These are phyloP conservation scores for Pristionchus arcanus DNA, from an alignment of 2,888 invertebrate species.

Conservation along the genomic window DNA sequence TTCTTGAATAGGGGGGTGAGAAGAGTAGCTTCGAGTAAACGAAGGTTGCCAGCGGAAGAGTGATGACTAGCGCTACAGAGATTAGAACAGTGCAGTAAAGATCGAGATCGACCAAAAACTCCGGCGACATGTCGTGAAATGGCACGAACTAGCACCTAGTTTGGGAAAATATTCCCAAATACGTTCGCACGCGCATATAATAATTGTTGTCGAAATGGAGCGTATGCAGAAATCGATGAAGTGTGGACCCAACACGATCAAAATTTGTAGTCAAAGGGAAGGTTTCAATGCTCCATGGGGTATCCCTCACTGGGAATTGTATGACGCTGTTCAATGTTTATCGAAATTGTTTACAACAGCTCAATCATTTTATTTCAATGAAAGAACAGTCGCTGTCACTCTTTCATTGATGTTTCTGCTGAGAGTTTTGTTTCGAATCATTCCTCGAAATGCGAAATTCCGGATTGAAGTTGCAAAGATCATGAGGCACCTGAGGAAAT, in stretches of 20 bases:
- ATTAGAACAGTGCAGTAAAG: neutral
- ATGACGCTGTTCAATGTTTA: no score
- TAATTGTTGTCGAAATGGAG: neutral
- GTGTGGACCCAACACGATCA: neutral
- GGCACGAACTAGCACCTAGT: neutral
- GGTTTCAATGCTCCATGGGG: neutral
- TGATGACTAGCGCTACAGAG: neutral
- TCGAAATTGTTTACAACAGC: no score
- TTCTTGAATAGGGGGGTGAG: neutral
- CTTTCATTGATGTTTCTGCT: neutral
- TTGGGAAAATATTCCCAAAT: neutral
- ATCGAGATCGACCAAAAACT: neutral
- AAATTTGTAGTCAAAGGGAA: neutral
- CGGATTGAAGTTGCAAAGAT: neutral
- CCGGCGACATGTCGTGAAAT: neutral
- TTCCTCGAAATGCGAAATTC: neutral
- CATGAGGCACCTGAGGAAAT: constrained; percentile 8
- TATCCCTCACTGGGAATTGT: neutral
- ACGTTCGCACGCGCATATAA: neutral
- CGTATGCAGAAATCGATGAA: neutral
- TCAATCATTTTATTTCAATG: neutral
- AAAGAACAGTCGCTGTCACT: neutral
- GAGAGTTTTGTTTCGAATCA: neutral
- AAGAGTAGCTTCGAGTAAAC: neutral
- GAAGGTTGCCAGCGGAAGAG: neutral